phyloP scores from a whole-genome alignment of 1,140 invertebrate genomes.

The Drosophila lacteicornis region DNA sequence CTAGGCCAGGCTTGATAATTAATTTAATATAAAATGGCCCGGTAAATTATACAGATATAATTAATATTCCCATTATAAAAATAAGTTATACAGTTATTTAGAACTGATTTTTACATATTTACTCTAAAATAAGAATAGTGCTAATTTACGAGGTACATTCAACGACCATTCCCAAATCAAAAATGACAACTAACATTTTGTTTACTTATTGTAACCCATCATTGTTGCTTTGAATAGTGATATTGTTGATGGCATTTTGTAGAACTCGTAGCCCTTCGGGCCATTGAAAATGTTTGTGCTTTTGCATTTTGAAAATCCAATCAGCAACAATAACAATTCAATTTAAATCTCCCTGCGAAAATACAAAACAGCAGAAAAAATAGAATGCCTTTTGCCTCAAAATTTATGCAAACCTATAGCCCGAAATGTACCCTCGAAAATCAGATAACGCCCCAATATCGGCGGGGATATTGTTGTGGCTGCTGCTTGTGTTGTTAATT shows the following conservation, averaged over 20 bases:
- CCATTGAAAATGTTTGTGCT: constrained; percentile 44
- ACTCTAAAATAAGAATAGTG: no score
- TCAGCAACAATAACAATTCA: constrained; percentile 56
- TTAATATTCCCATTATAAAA: not conserved
- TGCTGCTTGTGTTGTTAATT: constrained; percentile 48
- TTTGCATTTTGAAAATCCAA: constrained; percentile 44
- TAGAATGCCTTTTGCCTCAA: not conserved
- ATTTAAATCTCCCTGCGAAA: constrained; percentile 25
- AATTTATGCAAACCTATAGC: constrained; percentile 38
- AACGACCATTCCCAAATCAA: not conserved
- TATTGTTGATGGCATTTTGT: constrained; percentile 19
- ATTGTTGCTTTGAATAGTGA: constrained; percentile 29
- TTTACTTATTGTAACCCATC: constrained; percentile 35
- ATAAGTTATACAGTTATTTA: not conserved
- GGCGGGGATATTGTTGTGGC: constrained; percentile 36
- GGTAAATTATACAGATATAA: no score
- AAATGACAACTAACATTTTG: not conserved
- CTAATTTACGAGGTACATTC: not conserved
- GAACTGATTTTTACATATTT: no score
- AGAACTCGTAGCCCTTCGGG: constrained; percentile 39
- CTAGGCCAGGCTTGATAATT: no score
- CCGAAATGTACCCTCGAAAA: constrained; percentile 23
- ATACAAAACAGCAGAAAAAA: not conserved
- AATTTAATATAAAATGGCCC: no score
- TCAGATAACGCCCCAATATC: constrained; percentile 29